Evolutionary conservation across 35 echinoderm and acorn worm genomes (phyloP), one percentile per base, ranked within the genome.

Genomic region (Anneissia japonica): DNA sequence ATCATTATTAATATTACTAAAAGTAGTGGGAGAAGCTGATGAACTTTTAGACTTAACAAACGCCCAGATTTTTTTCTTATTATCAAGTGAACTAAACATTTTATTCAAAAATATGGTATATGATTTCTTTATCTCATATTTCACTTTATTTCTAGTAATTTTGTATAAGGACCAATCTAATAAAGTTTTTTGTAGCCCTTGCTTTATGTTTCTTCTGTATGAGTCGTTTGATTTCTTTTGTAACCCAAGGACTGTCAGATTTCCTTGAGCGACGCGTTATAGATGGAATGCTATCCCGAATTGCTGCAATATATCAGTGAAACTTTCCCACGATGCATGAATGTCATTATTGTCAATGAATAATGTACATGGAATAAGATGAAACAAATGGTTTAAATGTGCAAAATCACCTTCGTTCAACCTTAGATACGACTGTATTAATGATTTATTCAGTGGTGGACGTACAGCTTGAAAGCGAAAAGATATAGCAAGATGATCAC

Each of bases 271-370:
- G 11, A 19, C 51, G 11, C 26, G 19, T 19, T 12, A 64, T 23
- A 64, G 9, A 26, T 16, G 87, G 79, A 75, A 89, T 89, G 0
- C 79, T 83, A 37, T 89, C 80, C 30, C 79, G 19, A 1, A 89
- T 79, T 0, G 72, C 79, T 32, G 87, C 77, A 73, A 23, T 28
- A 89, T 75, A 40, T 83, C 79, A 31, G 75, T 34, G 45, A 89
- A 83, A 1, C 38, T 79, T 32, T 89, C 80, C 28, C 14, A 21
- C 0, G 87, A 89, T 38, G 36, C 46, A 23, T 89, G 35, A 36
- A 80, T n/a, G 30, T 89, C 79, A 75, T 0, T 39, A 28, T 34
- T 39, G 23, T 81, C 32, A 29, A 82, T 39, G 34, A 88, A 88
- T 0, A 64, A n/a, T n/a, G n/a, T n/a, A n/a, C n/a, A n/a, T n/a